A percentile compares a stretch with the other conserved stretches of the same genome.
Conservation (phyloP, 2,888 invertebrate genomes). For the Acleris laterana region DNA sequence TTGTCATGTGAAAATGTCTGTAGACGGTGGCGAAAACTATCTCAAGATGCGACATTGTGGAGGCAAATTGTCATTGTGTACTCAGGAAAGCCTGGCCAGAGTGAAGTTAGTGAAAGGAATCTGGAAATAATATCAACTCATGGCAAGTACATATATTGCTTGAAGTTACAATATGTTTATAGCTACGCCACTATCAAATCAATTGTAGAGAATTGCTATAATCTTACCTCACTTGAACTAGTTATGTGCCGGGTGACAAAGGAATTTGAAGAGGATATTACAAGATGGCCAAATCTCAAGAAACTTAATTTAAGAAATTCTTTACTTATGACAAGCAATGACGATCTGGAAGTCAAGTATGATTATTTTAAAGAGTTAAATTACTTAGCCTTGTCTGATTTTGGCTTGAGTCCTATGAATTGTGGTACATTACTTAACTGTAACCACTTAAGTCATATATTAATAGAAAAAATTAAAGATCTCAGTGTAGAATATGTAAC, state of each 20-base stretch:
- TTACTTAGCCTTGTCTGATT: constrained; percentile 68
- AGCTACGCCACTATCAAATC: constrained; percentile 62
- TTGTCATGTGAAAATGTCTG: constrained; percentile 68
- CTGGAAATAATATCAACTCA: constrained; percentile 63
- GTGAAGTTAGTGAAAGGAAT: constrained; percentile 61
- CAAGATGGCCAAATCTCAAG: constrained; percentile 63
- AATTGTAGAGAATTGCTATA: constrained; percentile 62
- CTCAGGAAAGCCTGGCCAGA: constrained; percentile 68
- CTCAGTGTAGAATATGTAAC: constrained; percentile 62
- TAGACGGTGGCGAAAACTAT: constrained; percentile 65
- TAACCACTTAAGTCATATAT: constrained; percentile 64
- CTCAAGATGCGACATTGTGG: constrained; percentile 66
- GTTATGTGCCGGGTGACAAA: constrained; percentile 72
- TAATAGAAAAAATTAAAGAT: constrained; percentile 72
- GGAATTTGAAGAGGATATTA: constrained; percentile 64
- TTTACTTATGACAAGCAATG: constrained; percentile 53
- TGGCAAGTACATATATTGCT: constrained; percentile 56
- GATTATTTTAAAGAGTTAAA: constrained; percentile 63
- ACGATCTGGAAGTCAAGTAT: constrained; percentile 61
- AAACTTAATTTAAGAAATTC: constrained; percentile 74
- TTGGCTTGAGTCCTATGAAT: constrained; percentile 66
- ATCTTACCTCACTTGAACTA: constrained; percentile 68
- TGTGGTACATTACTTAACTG: constrained; percentile 66
- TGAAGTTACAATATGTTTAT: constrained; percentile 73
- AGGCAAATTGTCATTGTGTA: constrained; percentile 60